Evolutionary conservation across 1,140 invertebrate genomes (phyloP).

Genomic region (Oedothorax gibbosus): DNA sequence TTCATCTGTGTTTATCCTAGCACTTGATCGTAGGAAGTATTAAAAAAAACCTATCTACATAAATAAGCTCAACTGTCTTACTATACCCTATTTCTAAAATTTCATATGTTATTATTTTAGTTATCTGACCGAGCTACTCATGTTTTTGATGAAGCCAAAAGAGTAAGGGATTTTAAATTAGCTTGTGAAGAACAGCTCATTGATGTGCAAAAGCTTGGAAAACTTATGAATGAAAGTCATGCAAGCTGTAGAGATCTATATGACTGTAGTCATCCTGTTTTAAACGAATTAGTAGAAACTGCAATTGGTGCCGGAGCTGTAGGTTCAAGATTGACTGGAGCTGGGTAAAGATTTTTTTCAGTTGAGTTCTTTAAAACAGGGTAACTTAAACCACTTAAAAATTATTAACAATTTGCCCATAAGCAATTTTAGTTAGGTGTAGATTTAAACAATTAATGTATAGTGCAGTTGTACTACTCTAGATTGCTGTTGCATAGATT

Average conservation of each 20-base stretch:
- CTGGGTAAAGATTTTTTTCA: slow-evolving; percentile 71
- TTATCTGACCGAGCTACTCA: slow-evolving; percentile 87
- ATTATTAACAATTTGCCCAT: too few species aligned
- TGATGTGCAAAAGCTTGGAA: slow-evolving; percentile 76
- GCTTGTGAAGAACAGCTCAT: slow-evolving; percentile 72
- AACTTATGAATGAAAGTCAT: slow-evolving; percentile 91
- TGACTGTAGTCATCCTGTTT: slow-evolving; percentile 91
- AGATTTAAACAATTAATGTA: too few species aligned
- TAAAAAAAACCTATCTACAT: not conserved
- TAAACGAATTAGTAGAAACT: slow-evolving; percentile 86
- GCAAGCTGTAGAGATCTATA: slow-evolving; percentile 85
- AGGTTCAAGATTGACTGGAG: slow-evolving; percentile 92
- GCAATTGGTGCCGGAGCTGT: slow-evolving; percentile 80
- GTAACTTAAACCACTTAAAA: too few species aligned
- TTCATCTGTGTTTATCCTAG: not conserved
- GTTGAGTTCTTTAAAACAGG: too few species aligned
- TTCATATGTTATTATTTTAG: slow-evolving; percentile 74
- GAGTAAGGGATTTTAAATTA: slow-evolving; percentile 81
- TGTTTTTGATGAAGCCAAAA: slow-evolving; percentile 81
- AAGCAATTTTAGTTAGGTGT: too few species aligned
- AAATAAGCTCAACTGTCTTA: not conserved
- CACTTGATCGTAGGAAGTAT: not conserved
- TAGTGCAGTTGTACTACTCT: too few species aligned
- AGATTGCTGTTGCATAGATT: too few species aligned
- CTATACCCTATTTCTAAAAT: not conserved